Conservation (phyloP, 2,888 invertebrate genomes). For the Galeopsomyia nigrocyanea region DNA sequence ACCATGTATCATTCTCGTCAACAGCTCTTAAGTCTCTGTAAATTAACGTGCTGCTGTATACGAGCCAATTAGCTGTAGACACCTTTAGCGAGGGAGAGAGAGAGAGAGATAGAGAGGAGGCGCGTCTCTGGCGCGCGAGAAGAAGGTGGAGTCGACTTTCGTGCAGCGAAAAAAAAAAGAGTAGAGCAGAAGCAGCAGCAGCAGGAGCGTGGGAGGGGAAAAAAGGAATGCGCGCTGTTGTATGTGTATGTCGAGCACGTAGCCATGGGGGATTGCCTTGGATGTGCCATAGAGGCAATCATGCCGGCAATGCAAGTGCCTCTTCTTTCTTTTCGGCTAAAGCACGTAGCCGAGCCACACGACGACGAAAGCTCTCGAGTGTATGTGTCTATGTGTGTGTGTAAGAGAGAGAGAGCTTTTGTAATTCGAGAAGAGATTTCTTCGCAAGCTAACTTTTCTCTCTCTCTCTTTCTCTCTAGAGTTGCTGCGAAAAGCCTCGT, state of each 20-base stretch:
- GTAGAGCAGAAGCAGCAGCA: background rate
- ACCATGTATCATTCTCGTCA: background rate
- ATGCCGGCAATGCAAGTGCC: constrained; percentile 66
- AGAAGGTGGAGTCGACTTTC: constrained; percentile 47
- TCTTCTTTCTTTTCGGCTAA: constrained; percentile 32
- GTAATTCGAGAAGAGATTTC: constrained; percentile 31
- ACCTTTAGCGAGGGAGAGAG: constrained; percentile 37
- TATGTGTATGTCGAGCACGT: constrained; percentile 68
- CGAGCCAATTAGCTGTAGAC: too few species aligned
- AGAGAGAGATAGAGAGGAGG: constrained; percentile 40
- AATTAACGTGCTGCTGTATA: constrained; percentile 38
- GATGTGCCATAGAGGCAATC: constrained; percentile 69
- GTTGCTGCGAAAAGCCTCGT: constrained; percentile 45
- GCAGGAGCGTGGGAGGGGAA: constrained; percentile 42
- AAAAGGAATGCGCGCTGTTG: constrained; percentile 52
- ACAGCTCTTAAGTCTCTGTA: too few species aligned
- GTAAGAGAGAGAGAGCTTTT: too few species aligned
- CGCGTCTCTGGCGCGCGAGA: constrained; percentile 16
- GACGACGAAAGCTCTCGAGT: constrained; percentile 23
- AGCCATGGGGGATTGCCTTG: constrained; percentile 68
- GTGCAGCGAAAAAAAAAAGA: background rate
- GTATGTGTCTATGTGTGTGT: too few species aligned
- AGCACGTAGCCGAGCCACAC: constrained; percentile 10
- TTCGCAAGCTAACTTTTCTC: constrained; percentile 40
- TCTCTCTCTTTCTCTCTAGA: background rate